phyloP scores from a whole-genome alignment of 2,888 invertebrate species.

The Prionchulus punctatus region DNA sequence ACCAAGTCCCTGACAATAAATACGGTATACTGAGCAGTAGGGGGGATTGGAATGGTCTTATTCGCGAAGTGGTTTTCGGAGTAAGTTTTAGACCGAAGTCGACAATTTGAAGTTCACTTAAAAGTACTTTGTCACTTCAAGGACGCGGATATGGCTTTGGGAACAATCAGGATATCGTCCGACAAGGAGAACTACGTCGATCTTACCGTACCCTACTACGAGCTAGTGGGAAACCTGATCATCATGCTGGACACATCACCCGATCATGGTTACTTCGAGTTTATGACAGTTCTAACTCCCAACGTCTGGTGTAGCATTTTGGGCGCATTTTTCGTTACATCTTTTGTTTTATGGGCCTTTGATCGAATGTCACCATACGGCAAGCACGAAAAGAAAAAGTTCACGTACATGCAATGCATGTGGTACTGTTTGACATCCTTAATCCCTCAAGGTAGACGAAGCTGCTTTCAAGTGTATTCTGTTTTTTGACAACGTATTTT shows the following conservation, averaged over 20 bases:
- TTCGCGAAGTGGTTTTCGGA: slow-evolving; percentile 55
- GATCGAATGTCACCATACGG: slow-evolving; percentile 95
- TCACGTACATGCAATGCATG: slow-evolving; percentile 82
- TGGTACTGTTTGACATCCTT: slow-evolving; percentile 99
- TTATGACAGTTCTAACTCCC: slow-evolving; percentile 81
- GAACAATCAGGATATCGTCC: slow-evolving; percentile 88
- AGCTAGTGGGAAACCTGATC: slow-evolving; percentile 88
- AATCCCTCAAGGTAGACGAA: slow-evolving; percentile 65
- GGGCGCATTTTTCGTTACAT: slow-evolving; percentile 83
- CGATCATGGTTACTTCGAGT: slow-evolving; percentile 83
- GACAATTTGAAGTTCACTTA: too few species aligned
- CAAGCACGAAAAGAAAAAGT: too few species aligned
- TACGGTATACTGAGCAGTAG: slow-evolving; percentile 82
- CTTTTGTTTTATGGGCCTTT: slow-evolving; percentile 84
- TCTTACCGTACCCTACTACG: slow-evolving; percentile 94
- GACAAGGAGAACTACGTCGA: slow-evolving; percentile 90
- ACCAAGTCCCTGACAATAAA: slow-evolving; percentile 54
- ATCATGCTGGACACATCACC: slow-evolving; percentile 77
- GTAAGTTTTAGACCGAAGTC: slow-evolving; percentile 44
- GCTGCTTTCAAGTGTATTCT: too few species aligned
- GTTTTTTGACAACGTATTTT: too few species aligned
- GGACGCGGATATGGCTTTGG: slow-evolving; percentile 78
- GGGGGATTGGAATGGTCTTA: slow-evolving; percentile 62
- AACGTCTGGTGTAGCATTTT: slow-evolving; percentile 92
- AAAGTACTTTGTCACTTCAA: too few species aligned